Percentiles rank a stretch among this genome's conserved stretches.
These are phyloP conservation scores for Melanocharis versteri DNA, from an alignment of 2,113 vertebrate species.

Conservation along the genomic window DNA sequence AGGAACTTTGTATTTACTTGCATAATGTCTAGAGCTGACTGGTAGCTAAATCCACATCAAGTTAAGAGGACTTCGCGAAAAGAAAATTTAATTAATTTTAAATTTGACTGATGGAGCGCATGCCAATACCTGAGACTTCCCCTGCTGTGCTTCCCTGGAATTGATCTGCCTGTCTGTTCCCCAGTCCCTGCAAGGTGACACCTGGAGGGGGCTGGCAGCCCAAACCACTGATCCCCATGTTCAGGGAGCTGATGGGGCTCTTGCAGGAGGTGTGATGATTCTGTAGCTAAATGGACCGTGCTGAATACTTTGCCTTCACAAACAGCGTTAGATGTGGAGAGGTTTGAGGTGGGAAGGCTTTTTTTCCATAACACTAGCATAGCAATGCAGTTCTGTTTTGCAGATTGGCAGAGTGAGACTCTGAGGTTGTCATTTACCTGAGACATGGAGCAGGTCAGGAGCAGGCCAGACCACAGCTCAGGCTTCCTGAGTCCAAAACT, in stretches of 20 bases:
- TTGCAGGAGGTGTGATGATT: neutral
- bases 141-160: neutral
- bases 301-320: neutral
- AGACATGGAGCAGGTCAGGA: neutral
- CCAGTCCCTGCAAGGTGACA: neutral
- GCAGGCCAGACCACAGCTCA: neutral
- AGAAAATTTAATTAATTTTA: neutral
- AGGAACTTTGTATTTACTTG: neutral
- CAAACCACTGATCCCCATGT: neutral
- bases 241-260: neutral
- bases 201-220: neutral
- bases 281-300: neutral
- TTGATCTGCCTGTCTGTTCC: neutral
- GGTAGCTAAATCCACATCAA: neutral
- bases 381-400: neutral
- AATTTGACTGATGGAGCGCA: neutral
- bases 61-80: neutral
- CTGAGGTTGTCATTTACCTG: neutral
- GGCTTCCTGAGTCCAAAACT: neutral
- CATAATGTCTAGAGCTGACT: neutral
- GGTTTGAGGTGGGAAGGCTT: neutral
- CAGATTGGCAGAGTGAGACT: neutral
- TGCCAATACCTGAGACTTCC: neutral
- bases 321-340: neutral
- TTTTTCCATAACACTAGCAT: neutral